These are phyloP conservation scores for Orientallactaga bullata DNA, from an alignment of 2,113 vertebrate species.

Conservation along the genomic window DNA sequence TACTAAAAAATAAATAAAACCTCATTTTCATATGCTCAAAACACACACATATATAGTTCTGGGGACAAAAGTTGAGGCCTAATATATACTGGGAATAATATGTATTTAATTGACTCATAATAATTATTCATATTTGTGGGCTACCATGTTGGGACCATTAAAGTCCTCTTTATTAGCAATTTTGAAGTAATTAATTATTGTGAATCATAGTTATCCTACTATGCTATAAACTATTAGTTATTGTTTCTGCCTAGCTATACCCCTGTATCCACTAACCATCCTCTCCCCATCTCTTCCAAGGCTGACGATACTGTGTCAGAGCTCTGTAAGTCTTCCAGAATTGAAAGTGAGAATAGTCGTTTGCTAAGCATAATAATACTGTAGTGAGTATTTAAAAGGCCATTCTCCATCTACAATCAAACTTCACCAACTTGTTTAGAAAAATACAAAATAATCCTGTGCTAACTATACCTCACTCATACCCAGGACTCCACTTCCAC, in stretches of 20 bases:
- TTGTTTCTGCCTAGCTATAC: not conserved
- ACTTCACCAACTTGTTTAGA: slow-evolving; percentile 27
- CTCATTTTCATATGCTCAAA: slow-evolving; percentile 41
- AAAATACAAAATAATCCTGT: slow-evolving; percentile 19
- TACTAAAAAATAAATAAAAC: not conserved
- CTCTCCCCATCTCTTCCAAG: not conserved
- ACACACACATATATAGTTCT: not conserved
- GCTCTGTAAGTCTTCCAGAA: not conserved
- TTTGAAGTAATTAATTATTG: not conserved
- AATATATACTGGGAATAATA: not conserved
- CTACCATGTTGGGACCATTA: not conserved
- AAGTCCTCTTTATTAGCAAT: not conserved
- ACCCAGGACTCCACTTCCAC: not conserved
- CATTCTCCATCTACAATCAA: not conserved
- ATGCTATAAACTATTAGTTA: not conserved
- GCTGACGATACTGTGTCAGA: not conserved
- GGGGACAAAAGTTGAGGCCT: not conserved
- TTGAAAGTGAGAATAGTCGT: not conserved
- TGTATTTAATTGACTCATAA: not conserved
- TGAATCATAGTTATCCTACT: not conserved
- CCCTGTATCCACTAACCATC: not conserved
- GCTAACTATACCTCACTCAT: slow-evolving; percentile 9
- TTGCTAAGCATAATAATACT: not conserved
- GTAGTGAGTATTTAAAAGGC: slow-evolving; percentile 1
- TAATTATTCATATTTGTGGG: too few species aligned